Percentiles rank a stretch among this genome's conserved stretches.
Conservation (phyloP, 2,888 invertebrate genomes). For the Euplagia quadripunctaria region DNA sequence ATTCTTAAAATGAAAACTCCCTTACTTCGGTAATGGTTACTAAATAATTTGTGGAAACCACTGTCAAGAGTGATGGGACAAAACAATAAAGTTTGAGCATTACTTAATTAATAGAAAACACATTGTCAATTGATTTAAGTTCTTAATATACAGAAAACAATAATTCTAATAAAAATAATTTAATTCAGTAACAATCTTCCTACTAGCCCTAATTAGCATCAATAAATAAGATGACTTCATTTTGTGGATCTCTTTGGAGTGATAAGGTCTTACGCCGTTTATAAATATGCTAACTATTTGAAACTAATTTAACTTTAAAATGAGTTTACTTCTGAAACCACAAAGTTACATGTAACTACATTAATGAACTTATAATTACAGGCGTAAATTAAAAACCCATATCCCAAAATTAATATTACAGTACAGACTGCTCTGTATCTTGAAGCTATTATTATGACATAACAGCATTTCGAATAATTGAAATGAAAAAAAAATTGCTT, state of each 20-base stretch:
- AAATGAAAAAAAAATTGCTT: constrained; percentile 66
- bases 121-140: constrained; percentile 73
- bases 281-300: constrained; percentile 44
- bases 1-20: constrained; percentile 78
- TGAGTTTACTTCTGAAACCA: constrained; percentile 35
- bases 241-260: constrained; percentile 76
- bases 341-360: constrained; percentile 37
- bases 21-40: constrained; percentile 72
- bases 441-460: constrained; percentile 35
- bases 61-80: constrained; percentile 57
- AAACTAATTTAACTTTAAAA: constrained; percentile 40
- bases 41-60: constrained; percentile 70
- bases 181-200: constrained; percentile 80
- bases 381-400: constrained; percentile 48
- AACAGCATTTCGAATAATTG: constrained; percentile 47
- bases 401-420: constrained; percentile 40
- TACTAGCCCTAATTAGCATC: constrained; percentile 80
- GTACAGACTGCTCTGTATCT: constrained; percentile 47
- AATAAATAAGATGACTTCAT: constrained; percentile 85
- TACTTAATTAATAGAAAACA: constrained; percentile 74
- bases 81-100: constrained; percentile 76
- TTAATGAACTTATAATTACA: constrained; percentile 37
- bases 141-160: constrained; percentile 84
- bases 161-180: constrained; percentile 81
- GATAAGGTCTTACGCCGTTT: constrained; percentile 52